A percentile compares a stretch with the other conserved stretches of the same genome.
Evolutionary conservation across 1,140 invertebrate species (phyloP).

Genomic region (Ceratina australensis): DNA sequence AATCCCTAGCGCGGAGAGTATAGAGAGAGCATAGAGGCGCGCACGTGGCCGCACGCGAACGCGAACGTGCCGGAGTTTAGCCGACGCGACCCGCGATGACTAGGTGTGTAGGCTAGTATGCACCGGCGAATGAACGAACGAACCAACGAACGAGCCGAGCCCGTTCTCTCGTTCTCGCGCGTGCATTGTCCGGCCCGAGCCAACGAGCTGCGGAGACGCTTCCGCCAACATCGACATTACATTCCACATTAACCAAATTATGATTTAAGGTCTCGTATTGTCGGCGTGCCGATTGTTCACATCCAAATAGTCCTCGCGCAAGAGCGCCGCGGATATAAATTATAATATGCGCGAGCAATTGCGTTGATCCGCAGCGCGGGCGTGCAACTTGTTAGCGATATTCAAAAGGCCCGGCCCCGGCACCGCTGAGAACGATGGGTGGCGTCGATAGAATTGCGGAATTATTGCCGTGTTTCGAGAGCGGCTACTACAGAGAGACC

Average conservation of each 20-base stretch:
- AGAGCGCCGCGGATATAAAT: conserved; percentile 71
- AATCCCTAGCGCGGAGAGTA: conserved; percentile 67
- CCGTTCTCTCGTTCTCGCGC: conserved; percentile 55
- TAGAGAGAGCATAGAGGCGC: neutral
- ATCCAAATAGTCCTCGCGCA: conserved; percentile 75
- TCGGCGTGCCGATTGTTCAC: conserved; percentile 76
- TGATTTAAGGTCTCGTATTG: conserved; percentile 78
- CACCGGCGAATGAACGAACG: conserved; percentile 4
- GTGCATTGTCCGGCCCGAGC: conserved; percentile 50
- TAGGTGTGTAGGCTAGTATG: conserved; percentile 1
- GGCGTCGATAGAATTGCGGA: conserved; percentile 36
- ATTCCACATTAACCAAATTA: conserved; percentile 80
- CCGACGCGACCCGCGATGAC: neutral
- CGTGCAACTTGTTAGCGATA: conserved; percentile 24
- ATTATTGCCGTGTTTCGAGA: neutral
- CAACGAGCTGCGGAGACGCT: conserved; percentile 54
- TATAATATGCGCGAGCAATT: conserved; percentile 69
- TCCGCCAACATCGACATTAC: conserved; percentile 77
- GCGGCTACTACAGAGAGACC: neutral
- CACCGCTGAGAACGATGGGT: conserved; percentile 13
- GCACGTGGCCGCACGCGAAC: conserved; percentile 49
- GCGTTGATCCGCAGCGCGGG: conserved; percentile 46
- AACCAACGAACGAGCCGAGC: conserved; percentile 8
- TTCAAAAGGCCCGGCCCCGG: neutral
- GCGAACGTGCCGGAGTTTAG: conserved; percentile 9